phyloP scores from a whole-genome alignment of 2,113 vertebrate genomes.

The Elephantulus edwardii region DNA sequence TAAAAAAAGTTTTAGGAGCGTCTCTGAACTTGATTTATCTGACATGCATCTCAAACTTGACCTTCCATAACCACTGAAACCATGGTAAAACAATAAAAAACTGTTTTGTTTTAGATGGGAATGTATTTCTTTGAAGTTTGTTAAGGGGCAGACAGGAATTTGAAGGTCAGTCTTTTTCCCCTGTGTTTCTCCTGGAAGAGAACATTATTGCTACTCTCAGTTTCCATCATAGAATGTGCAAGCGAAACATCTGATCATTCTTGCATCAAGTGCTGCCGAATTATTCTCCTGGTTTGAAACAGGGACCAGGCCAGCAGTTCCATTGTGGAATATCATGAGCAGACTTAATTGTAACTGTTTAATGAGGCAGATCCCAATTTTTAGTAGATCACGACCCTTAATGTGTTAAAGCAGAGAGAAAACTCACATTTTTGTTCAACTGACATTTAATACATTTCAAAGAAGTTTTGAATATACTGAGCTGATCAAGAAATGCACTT shows the following conservation, averaged over 20 bases:
- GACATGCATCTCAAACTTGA: constrained; percentile 52
- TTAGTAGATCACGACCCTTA: constrained; percentile 50
- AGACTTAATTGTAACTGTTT: constrained; percentile 68
- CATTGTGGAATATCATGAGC: constrained; percentile 40
- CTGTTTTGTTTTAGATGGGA: constrained; percentile 44
- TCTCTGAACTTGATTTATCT: constrained; percentile 57
- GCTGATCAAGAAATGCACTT: constrained; percentile 44
- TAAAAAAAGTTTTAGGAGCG: constrained; percentile 49
- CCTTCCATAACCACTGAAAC: constrained; percentile 44
- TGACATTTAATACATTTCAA: constrained; percentile 59
- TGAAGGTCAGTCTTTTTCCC: constrained; percentile 40
- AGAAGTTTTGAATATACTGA: constrained; percentile 45
- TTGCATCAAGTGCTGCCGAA: background rate
- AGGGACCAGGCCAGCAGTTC: background rate
- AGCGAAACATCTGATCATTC: constrained; percentile 52
- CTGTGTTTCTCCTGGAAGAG: constrained; percentile 30
- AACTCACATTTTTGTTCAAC: constrained; percentile 64
- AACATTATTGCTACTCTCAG: constrained; percentile 41
- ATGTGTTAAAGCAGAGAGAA: constrained; percentile 59
- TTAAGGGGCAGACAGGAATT: constrained; percentile 48
- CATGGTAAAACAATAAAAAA: constrained; percentile 30
- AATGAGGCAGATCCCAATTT: constrained; percentile 67
- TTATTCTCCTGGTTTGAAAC: constrained; percentile 41
- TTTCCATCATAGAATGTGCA: constrained; percentile 38
- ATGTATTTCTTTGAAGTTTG: constrained; percentile 57